Evolutionary conservation across 2,888 invertebrate genomes (phyloP), one percentile per base, ranked within the genome.

Genomic region (Resseliella maxima): DNA sequence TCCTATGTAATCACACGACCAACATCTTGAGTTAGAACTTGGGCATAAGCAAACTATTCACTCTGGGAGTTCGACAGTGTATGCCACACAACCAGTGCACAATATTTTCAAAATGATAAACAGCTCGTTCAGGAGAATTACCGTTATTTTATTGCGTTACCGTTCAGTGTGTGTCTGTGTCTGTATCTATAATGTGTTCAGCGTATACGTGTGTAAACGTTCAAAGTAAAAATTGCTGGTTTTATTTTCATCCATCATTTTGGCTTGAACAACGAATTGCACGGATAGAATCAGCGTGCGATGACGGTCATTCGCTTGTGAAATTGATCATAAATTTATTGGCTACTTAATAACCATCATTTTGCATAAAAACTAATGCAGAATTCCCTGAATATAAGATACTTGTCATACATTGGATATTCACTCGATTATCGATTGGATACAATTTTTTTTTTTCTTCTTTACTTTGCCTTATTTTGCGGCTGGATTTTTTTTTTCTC

Each of bases 161-260:
- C 41, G 5, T n/a, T n/a, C n/a, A n/a, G n/a, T n/a, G n/a, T n/a
- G n/a, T n/a, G n/a, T 41, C 41, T 41, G 41, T 8, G 12, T 41
- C 41, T 41, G n/a, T n/a, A n/a, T n/a, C n/a, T n/a, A n/a, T 18
- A 41, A 41, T 12, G 41, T 41, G 5, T 41, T 41, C 41, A 41
- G 12, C 12, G 41, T 18, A 18, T 50, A 15, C 18, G 46, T 41
- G 46, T 50, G 46, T 50, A 50, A 2, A 59, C 2, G 24, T 12
- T 6, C 59, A 59, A 24, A 59, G 59, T 27, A 2, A n/a, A 59
- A 59, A 6, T n/a, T 59, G 59, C 59, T 59, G 59, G 31, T 72
- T 72, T 72, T 72, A 72, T 72, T 72, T 72, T 72, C 72, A 72
- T 72, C 72, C 35, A 72, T 72, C 72, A 72, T 72, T 72, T 72